Evolutionary conservation across 1,140 invertebrate genomes (phyloP).

Genomic region (Charaxes varanes): DNA sequence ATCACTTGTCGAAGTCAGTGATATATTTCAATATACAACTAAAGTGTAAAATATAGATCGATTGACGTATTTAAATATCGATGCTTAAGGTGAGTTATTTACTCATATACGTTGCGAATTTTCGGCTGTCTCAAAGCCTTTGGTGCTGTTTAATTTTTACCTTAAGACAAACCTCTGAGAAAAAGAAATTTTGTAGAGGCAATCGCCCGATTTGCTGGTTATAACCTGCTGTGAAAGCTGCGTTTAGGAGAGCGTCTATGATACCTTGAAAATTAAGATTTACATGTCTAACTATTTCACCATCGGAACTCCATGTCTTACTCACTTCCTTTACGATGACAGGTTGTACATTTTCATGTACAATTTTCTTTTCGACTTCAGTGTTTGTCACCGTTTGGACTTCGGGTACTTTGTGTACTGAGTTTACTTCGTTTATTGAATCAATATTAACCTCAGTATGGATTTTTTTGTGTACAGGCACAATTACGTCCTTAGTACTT

Average conservation of each 20-base stretch:
- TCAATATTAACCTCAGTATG: conserved; percentile 41
- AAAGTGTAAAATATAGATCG: neutral
- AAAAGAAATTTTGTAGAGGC: conserved; percentile 10
- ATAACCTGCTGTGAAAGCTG: conserved; percentile 21
- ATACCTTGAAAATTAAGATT: conserved; percentile 22
- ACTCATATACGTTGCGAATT: conserved; percentile 11
- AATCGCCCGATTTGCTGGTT: conserved; percentile 13
- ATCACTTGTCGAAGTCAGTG: neutral
- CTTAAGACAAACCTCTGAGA: conserved; percentile 35
- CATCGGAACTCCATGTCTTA: conserved; percentile 25
- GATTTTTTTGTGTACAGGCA: conserved; percentile 31
- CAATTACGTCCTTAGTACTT: conserved; percentile 28
- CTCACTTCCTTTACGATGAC: conserved; percentile 58
- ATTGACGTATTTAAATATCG: neutral
- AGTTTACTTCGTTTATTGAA: conserved; percentile 39
- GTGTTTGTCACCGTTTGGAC: conserved; percentile 21
- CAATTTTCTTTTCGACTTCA: conserved; percentile 22
- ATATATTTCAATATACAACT: neutral
- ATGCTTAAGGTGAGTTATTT: neutral
- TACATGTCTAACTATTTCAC: conserved; percentile 5
- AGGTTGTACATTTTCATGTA: conserved; percentile 26
- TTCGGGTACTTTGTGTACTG: conserved; percentile 20
- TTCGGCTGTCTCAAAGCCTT: conserved; percentile 31
- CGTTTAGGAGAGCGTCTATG: conserved; percentile 27
- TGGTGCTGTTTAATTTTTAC: conserved; percentile 21